These are phyloP conservation scores for Mesochorus sp. DNA, from an alignment of 2,888 invertebrate genomes.

Conservation along the genomic window DNA sequence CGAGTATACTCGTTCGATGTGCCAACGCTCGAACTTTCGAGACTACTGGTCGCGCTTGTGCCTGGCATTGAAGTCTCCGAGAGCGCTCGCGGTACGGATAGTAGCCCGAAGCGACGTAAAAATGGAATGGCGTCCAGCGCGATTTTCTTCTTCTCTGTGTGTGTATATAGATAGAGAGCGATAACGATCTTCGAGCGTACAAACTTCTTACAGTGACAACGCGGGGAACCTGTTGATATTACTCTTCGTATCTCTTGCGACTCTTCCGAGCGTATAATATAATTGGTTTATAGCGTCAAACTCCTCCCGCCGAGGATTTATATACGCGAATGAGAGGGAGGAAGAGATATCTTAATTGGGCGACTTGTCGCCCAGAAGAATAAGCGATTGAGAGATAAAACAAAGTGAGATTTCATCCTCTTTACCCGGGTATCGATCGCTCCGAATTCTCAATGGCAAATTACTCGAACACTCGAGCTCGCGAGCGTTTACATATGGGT, in stretches of 20 bases:
- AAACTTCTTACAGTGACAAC: neutral
- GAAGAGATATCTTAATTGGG: constrained; percentile 41
- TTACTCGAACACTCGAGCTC: neutral
- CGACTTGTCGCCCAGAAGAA: constrained; percentile 36
- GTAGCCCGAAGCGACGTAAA: neutral
- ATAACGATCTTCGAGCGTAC: constrained; percentile 20
- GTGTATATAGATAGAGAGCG: neutral
- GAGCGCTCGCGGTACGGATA: too few species aligned
- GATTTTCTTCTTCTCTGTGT: neutral
- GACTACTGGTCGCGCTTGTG: too few species aligned
- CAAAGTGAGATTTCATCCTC: constrained; percentile 51
- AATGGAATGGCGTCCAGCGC: neutral
- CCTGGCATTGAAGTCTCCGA: too few species aligned
- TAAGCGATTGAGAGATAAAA: neutral
- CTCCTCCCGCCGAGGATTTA: constrained; percentile 8
- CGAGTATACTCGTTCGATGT: too few species aligned
- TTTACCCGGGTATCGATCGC: constrained; percentile 43
- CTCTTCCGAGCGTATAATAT: constrained; percentile 58
- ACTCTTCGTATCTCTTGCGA: neutral
- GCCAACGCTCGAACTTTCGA: too few species aligned
- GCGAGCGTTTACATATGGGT: neutral
- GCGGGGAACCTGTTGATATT: neutral
- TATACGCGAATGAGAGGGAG: too few species aligned
- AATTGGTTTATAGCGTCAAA: constrained; percentile 62
- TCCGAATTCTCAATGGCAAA: constrained; percentile 28